Evolutionary conservation across 1,140 invertebrate genomes (phyloP).

Genomic region (Diuraphis noxia): DNA sequence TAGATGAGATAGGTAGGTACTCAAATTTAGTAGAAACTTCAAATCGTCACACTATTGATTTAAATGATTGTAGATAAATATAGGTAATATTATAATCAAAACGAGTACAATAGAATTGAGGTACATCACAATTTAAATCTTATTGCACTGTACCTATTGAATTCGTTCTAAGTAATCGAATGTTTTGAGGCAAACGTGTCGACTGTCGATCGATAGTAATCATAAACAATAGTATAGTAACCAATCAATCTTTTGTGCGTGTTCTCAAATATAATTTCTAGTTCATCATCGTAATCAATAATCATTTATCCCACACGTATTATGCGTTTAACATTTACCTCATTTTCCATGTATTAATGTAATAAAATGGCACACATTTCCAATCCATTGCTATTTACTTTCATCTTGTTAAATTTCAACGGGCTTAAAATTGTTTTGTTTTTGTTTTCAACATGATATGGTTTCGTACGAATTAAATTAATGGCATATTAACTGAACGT

Average conservation of each 20-base stretch:
- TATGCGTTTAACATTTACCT: background rate
- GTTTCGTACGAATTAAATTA: background rate
- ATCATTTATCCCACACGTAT: background rate
- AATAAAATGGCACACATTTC: background rate
- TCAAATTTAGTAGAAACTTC: background rate
- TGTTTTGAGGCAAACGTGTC: background rate
- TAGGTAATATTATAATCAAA: no score
- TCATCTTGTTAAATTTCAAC: background rate
- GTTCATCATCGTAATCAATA: background rate
- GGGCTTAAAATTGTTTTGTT: background rate
- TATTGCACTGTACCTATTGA: background rate
- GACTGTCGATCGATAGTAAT: constrained; percentile 16
- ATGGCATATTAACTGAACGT: background rate
- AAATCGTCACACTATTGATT: constrained; percentile 26
- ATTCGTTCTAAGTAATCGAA: constrained; percentile 20
- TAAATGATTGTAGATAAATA: constrained; percentile 4
- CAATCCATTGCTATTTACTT: background rate
- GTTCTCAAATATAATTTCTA: background rate
- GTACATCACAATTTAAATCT: background rate
- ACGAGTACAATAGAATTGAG: constrained; percentile 5
- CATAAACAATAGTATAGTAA: background rate
- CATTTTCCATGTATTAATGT: background rate
- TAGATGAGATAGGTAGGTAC: background rate
- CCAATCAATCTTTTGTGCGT: background rate
- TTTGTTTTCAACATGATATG: background rate